Evolutionary conservation across 2,113 vertebrate species (phyloP).

Genomic region (Psettodes erumei): DNA sequence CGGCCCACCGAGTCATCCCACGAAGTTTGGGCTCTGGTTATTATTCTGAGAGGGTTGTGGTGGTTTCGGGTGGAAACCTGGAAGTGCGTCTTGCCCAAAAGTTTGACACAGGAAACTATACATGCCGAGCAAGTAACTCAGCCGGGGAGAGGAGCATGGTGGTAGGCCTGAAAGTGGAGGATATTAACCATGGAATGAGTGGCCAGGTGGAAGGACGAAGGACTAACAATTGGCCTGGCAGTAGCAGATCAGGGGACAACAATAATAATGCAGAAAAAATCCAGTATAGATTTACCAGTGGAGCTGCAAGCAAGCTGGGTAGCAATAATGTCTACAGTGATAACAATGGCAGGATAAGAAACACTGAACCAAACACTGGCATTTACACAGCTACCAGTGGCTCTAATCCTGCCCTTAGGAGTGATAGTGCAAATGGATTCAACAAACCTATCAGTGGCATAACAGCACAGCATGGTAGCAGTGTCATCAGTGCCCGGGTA

Average conservation of each 20-base stretch:
- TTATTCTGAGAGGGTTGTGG: slow-evolving; percentile 70
- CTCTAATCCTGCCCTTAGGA: slow-evolving; percentile 55
- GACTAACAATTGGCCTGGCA: neutral
- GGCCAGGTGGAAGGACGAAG: slow-evolving; percentile 30
- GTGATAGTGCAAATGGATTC: slow-evolving; percentile 42
- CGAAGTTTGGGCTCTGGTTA: slow-evolving; percentile 82
- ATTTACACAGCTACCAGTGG: slow-evolving; percentile 28
- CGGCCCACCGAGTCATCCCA: slow-evolving; percentile 82
- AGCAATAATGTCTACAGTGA: slow-evolving; percentile 34
- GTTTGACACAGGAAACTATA: slow-evolving; percentile 92
- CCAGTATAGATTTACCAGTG: slow-evolving; percentile 31
- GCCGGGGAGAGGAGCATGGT: slow-evolving; percentile 85
- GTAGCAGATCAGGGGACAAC: slow-evolving; percentile 15
- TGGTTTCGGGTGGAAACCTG: slow-evolving; percentile 85
- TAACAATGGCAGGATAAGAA: slow-evolving; percentile 30
- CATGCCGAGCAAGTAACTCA: slow-evolving; percentile 84
- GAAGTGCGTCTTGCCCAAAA: slow-evolving; percentile 87
- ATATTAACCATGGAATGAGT: slow-evolving; percentile 64
- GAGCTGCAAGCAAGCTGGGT: slow-evolving; percentile 26
- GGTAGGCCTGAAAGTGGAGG: slow-evolving; percentile 82
- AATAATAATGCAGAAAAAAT: slow-evolving; percentile 28
- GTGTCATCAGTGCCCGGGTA: slow-evolving; percentile 23
- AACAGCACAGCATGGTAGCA: slow-evolving; percentile 46
- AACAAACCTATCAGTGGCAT: slow-evolving; percentile 51
- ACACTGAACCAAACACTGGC: slow-evolving; percentile 38